Conservation (phyloP, 2,888 invertebrate species). For the Zonitis immaculata region DNA sequence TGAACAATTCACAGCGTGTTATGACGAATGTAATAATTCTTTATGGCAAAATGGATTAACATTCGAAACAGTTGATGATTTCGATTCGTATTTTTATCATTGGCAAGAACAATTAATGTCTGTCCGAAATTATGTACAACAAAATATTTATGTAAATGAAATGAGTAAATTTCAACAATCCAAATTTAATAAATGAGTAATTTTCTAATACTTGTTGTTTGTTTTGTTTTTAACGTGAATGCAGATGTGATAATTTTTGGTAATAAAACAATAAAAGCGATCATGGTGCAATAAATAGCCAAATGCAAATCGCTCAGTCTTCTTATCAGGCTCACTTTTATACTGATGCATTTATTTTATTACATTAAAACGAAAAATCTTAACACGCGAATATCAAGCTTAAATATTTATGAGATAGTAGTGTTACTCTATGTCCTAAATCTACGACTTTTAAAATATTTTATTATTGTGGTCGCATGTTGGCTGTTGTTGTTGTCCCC, state of each 20-base stretch:
- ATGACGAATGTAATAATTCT: conserved; percentile 34
- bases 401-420: conserved; percentile 2
- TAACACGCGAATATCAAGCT: conserved; percentile 4
- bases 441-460: conserved; percentile 6
- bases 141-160: conserved; percentile 44
- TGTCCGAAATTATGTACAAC: conserved; percentile 42
- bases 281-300: conserved; percentile 9
- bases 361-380: conserved; percentile 6
- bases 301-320: conserved; percentile 13
- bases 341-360: conserved; percentile 10
- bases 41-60: conserved; percentile 35
- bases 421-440: conserved; percentile 11
- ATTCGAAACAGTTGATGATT: conserved; percentile 35
- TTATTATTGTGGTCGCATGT: conserved; percentile 25
- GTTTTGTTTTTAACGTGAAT: not conserved
- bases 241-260: conserved; percentile 4
- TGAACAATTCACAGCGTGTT: conserved; percentile 31
- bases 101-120: conserved; percentile 42
- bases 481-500: not conserved
- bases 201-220: too few relatives aligned
- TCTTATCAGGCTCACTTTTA: conserved; percentile 3
- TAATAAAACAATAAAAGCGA: conserved; percentile 5
- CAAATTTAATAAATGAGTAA: not conserved
- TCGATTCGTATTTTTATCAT: conserved; percentile 40
- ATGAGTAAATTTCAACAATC: conserved; percentile 34